Evolutionary conservation across 2,797 vertebrate genomes (phyloP).

Genomic region (Apogon talboti): DNA sequence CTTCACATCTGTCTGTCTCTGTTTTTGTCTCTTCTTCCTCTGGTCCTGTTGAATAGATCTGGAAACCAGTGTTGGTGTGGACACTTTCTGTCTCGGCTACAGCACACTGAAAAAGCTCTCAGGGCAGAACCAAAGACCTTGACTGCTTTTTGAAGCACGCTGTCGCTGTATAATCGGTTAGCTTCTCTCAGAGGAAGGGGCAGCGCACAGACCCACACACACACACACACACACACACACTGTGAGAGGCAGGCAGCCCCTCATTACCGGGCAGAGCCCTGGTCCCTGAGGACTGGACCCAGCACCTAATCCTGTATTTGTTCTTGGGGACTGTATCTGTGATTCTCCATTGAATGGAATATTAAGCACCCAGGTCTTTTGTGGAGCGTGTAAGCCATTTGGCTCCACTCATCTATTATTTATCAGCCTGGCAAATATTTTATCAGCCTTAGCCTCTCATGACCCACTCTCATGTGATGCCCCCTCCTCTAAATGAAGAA

Average conservation of each 20-base stretch:
- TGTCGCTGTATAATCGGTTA: conserved; percentile 84
- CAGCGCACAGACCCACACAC: conserved; percentile 37
- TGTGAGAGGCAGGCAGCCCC: conserved; percentile 75
- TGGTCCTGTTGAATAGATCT: conserved; percentile 60
- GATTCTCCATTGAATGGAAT: conserved; percentile 86
- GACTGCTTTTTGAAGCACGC: conserved; percentile 81
- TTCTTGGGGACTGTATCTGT: conserved; percentile 85
- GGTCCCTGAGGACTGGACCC: conserved; percentile 80
- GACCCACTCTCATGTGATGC: conserved; percentile 77
- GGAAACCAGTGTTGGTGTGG: conserved; percentile 62
- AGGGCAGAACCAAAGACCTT: conserved; percentile 79
- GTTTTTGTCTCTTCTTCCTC: conserved; percentile 39
- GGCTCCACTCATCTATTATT: conserved; percentile 86
- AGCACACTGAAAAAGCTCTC: conserved; percentile 69
- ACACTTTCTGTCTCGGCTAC: conserved; percentile 68
- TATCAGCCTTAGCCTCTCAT: conserved; percentile 82
- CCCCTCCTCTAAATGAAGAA: conserved; percentile 62
- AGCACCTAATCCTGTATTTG: conserved; percentile 85
- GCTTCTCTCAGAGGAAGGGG: conserved; percentile 77
- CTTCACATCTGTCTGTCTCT: conserved; percentile 19
- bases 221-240: conserved; percentile 33
- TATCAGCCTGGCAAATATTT: conserved; percentile 86
- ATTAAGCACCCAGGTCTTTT: conserved; percentile 84
- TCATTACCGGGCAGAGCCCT: conserved; percentile 83
- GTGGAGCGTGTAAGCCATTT: conserved; percentile 86